Conservation (phyloP, 1,140 invertebrate genomes). For the Calephelis virginiensis region DNA sequence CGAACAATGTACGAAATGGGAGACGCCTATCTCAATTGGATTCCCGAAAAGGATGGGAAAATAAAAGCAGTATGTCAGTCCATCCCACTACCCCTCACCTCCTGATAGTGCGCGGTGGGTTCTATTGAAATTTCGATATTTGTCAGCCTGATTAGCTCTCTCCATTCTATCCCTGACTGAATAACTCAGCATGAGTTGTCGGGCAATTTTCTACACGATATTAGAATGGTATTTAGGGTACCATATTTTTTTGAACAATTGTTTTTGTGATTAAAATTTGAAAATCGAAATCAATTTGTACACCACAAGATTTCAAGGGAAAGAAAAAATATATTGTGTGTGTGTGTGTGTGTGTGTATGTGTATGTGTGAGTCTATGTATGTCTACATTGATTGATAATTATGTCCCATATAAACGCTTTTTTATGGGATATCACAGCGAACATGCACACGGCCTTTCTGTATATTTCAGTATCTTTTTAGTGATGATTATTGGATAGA, state of each 20-base stretch:
- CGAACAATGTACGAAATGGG: constrained; percentile 47
- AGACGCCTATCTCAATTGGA: constrained; percentile 58
- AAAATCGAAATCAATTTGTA: too few species aligned
- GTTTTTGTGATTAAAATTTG: background rate
- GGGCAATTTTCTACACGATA: constrained; percentile 33
- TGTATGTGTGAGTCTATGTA: too few species aligned
- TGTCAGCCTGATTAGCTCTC: constrained; percentile 67
- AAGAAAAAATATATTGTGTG: too few species aligned
- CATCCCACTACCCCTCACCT: constrained; percentile 43
- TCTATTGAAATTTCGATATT: constrained; percentile 67
- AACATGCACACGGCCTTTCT: too few species aligned
- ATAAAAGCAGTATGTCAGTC: constrained; percentile 47
- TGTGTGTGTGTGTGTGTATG: too few species aligned
- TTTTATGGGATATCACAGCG: too few species aligned
- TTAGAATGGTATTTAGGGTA: constrained; percentile 17
- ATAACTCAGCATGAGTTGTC: constrained; percentile 59
- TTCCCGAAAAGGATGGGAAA: constrained; percentile 51
- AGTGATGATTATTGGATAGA: too few species aligned
- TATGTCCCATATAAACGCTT: too few species aligned
- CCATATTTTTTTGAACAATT: constrained; percentile 7
- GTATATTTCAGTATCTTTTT: too few species aligned
- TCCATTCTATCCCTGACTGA: constrained; percentile 43
- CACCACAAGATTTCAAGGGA: too few species aligned
- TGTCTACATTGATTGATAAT: too few species aligned
- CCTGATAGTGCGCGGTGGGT: constrained; percentile 45